A percentile compares a stretch with the other conserved stretches of the same genome.
phyloP scores from a whole-genome alignment of 1,140 invertebrate species.

The Ruditapes philippinarum region DNA sequence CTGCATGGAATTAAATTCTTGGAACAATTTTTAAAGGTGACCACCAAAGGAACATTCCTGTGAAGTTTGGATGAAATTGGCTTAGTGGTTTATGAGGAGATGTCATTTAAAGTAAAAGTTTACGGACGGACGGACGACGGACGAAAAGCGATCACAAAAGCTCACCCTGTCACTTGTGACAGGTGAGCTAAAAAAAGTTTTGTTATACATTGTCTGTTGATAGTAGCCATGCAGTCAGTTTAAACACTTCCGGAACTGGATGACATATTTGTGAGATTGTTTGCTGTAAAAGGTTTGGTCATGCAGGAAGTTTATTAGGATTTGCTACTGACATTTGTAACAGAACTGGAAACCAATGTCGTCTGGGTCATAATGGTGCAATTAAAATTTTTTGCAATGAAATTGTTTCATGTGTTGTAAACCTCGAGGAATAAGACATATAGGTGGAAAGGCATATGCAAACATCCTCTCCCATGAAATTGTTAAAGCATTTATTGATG shows the following conservation, averaged over 20 bases:
- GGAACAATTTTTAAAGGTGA: no score
- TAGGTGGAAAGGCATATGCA: not conserved
- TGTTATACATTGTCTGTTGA: no score
- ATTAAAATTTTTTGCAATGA: no score
- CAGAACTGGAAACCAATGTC: conserved; percentile 21
- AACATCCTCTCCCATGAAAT: conserved; percentile 64
- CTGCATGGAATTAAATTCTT: no score
- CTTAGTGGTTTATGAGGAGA: no score
- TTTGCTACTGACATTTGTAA: not conserved
- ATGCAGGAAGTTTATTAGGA: conserved; percentile 34
- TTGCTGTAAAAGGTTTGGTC: conserved; percentile 36
- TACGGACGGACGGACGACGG: no score
- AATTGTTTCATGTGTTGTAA: conserved; percentile 50
- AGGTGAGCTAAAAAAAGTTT: no score
- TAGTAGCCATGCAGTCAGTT: conserved; percentile 33
- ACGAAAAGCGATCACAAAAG: no score
- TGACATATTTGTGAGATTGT: conserved; percentile 38
- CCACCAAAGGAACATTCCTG: no score
- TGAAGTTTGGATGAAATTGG: no score
- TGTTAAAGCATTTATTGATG: conserved; percentile 61
- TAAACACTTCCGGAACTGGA: conserved; percentile 55
- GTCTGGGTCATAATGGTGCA: conserved; percentile 57
- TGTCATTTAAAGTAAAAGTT: no score
- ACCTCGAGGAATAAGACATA: not conserved
- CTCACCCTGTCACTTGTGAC: no score